Percentiles rank a stretch among this genome's conserved stretches.
Conservation (phyloP, 2,113 vertebrate genomes). For the Cathartes aura region DNA sequence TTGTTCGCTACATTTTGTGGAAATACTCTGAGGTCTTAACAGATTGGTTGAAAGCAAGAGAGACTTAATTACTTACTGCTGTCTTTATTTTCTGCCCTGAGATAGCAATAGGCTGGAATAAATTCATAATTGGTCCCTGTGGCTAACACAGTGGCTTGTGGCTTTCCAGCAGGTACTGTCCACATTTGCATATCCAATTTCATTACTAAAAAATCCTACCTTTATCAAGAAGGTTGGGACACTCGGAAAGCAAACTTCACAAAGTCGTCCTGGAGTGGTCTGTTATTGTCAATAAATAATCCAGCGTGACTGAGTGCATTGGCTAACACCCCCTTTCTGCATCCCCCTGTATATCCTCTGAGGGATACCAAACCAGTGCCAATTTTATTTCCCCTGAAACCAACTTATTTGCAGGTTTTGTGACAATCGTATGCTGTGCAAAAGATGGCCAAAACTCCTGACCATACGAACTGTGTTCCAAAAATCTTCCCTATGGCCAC, state of each 20-base stretch:
- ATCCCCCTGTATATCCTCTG: neutral
- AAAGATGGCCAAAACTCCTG: neutral
- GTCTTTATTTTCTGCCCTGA: neutral
- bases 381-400: neutral
- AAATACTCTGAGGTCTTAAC: neutral
- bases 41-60: neutral
- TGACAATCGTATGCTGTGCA: accelerated
- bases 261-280: neutral
- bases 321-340: neutral
- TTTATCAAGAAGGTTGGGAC: neutral
- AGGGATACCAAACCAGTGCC: neutral
- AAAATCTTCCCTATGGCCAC: neutral
- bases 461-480: neutral
- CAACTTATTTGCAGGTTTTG: neutral
- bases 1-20: neutral
- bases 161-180: neutral
- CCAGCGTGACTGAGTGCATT: neutral
- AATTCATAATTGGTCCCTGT: neutral
- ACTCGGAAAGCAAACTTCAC: neutral
- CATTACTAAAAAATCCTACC: neutral
- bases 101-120: neutral
- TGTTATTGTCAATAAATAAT: neutral
- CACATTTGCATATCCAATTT: neutral
- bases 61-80: neutral
- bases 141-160: neutral